Percentiles rank a stretch among this genome's conserved stretches.
Conservation (phyloP, 2,113 vertebrate genomes). For the Actenoides hombroni region DNA sequence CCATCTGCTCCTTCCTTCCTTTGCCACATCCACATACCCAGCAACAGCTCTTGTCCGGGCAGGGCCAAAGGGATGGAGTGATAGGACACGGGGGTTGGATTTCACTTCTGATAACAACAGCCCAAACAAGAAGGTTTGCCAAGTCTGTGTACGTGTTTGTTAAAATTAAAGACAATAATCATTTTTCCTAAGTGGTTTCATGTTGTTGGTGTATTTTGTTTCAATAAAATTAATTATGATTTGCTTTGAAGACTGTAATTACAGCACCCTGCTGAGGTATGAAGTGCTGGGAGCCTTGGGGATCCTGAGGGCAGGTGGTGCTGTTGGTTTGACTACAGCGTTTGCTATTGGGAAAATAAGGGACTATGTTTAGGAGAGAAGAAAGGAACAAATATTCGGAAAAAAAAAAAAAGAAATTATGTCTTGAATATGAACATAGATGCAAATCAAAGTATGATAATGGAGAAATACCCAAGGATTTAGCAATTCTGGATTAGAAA, state of each 20-base stretch:
- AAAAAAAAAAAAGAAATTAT: not conserved
- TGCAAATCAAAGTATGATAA: constrained; percentile 4
- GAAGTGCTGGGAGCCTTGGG: not conserved
- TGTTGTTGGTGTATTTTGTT: not conserved
- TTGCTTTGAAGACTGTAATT: not conserved
- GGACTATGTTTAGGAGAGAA: not conserved
- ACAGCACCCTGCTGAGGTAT: not conserved
- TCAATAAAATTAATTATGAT: not conserved
- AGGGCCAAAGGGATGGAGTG: not conserved
- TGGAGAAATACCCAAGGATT: constrained; percentile 50
- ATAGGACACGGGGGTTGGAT: not conserved
- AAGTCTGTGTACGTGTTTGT: not conserved
- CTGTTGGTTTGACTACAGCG: not conserved
- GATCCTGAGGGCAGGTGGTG: not conserved
- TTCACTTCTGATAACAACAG: not conserved
- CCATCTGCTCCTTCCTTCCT: not conserved
- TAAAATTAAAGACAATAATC: not conserved
- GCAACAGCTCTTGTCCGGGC: not conserved
- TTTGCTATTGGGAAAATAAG: not conserved
- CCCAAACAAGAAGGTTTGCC: not conserved
- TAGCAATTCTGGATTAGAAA: constrained; percentile 50
- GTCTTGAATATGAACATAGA: not conserved
- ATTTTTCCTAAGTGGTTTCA: not conserved
- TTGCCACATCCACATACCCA: not conserved
- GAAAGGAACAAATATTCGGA: not conserved